Percentiles rank a stretch among this genome's conserved stretches.
Conservation (phyloP, 1,140 invertebrate genomes). For the Hyphantria cunea region DNA sequence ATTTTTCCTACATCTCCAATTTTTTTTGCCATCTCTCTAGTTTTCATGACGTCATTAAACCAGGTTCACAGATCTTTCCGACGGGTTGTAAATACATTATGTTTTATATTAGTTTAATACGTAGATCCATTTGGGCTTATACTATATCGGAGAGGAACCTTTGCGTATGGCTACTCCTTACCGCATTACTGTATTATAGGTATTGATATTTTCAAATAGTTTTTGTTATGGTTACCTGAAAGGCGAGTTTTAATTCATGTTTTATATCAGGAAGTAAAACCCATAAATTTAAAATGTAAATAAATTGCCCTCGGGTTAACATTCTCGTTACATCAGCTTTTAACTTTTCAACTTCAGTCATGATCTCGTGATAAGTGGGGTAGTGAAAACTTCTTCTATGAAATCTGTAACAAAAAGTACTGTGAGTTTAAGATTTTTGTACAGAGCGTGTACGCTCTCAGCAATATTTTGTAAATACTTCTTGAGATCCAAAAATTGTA, state of each 20-base stretch:
- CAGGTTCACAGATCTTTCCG: too few species aligned
- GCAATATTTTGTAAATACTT: conserved; percentile 45
- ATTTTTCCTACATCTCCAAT: too few species aligned
- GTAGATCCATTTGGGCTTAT: too few species aligned
- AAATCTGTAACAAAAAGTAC: conserved; percentile 46
- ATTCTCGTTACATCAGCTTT: conserved; percentile 53
- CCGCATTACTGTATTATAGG: too few species aligned
- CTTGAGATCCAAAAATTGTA: conserved; percentile 58
- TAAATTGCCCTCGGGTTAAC: conserved; percentile 63
- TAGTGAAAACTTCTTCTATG: conserved; percentile 66
- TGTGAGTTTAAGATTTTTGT: conserved; percentile 3
- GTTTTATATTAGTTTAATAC: too few species aligned
- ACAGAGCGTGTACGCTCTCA: not conserved
- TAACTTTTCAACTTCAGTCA: conserved; percentile 58
- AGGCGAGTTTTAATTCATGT: conserved; percentile 66
- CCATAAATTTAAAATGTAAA: conserved; percentile 64
- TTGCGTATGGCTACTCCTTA: too few species aligned
- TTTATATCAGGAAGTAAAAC: conserved; percentile 53
- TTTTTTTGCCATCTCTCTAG: too few species aligned
- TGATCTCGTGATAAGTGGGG: conserved; percentile 67
- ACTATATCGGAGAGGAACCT: too few species aligned
- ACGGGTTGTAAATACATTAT: too few species aligned
- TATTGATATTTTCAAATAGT: too few species aligned
- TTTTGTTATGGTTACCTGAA: conserved; percentile 52
- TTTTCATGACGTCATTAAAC: too few species aligned